Conservation (phyloP, 23 tunicate species). For the Trididemnum miniatum region DNA sequence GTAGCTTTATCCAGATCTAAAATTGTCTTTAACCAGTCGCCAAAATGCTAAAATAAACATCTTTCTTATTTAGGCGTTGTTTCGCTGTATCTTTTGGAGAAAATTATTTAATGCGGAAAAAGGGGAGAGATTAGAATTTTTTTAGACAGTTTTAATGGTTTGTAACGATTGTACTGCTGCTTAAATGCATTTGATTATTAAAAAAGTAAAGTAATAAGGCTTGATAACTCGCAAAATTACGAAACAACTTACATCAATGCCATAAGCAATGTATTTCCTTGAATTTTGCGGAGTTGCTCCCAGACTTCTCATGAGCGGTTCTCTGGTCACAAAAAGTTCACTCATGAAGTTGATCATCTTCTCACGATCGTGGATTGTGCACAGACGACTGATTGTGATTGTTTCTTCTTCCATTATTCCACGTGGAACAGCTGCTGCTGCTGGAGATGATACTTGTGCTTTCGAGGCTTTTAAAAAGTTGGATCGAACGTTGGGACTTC, state of each 20-base stretch:
- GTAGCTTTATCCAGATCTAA: no score
- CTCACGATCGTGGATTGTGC: constrained; percentile 41
- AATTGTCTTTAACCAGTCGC: no score
- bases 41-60: no score
- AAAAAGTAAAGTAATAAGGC: neutral
- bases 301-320: constrained; percentile 63
- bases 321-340: constrained; percentile 53
- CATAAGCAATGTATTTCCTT: constrained; percentile 50
- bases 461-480: no score
- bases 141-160: no score
- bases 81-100: no score
- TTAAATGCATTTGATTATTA: no score
- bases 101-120: no score
- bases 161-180: no score
- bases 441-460: neutral
- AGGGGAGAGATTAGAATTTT: no score
- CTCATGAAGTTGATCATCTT: constrained; percentile 68
- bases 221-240: neutral
- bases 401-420: neutral
- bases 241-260: constrained; percentile 69
- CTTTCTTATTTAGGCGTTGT: no score
- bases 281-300: constrained; percentile 56
- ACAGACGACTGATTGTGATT: constrained; percentile 31
- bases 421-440: neutral
- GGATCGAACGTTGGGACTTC: no score